Evolutionary conservation across 2,888 invertebrate genomes (phyloP).

Genomic region (Malthinus flaveolus): DNA sequence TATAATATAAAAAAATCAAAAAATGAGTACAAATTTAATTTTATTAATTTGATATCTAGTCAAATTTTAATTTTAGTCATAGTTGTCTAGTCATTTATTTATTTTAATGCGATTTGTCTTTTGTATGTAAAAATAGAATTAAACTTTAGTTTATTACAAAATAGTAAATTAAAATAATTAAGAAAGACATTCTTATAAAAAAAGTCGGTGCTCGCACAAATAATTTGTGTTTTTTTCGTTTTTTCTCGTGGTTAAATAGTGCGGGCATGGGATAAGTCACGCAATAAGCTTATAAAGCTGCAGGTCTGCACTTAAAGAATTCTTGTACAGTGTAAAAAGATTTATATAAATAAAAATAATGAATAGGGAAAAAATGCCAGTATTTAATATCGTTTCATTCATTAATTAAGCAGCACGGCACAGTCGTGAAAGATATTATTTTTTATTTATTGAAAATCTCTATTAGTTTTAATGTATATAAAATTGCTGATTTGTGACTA

Average conservation of each 20-base stretch:
- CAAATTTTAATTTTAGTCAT: no score
- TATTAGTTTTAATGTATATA: background rate
- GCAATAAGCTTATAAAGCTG: conserved; percentile 55
- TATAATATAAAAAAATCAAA: no score
- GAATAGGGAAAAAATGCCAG: no score
- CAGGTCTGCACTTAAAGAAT: conserved; percentile 51
- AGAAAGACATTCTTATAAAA: background rate
- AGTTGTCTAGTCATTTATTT: no score
- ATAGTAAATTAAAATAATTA: background rate
- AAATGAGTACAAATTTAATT: no score
- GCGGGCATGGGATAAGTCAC: conserved; percentile 54
- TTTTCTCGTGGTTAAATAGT: conserved; percentile 33
- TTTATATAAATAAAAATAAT: no score
- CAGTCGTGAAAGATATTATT: background rate
- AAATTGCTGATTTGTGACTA: conserved; percentile 3
- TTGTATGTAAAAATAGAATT: background rate
- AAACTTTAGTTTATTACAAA: background rate
- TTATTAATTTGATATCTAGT: no score
- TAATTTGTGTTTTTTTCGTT: conserved; percentile 3
- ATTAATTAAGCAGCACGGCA: background rate
- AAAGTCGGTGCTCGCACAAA: conserved; percentile 18
- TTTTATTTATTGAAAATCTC: background rate
- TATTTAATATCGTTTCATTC: background rate
- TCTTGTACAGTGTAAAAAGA: background rate
- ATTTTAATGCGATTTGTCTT: no score